Percentiles rank a stretch among this genome's conserved stretches.
Conservation (phyloP, 64 coral and sea anemone genomes). For the Pocillopora verrucosa region DNA sequence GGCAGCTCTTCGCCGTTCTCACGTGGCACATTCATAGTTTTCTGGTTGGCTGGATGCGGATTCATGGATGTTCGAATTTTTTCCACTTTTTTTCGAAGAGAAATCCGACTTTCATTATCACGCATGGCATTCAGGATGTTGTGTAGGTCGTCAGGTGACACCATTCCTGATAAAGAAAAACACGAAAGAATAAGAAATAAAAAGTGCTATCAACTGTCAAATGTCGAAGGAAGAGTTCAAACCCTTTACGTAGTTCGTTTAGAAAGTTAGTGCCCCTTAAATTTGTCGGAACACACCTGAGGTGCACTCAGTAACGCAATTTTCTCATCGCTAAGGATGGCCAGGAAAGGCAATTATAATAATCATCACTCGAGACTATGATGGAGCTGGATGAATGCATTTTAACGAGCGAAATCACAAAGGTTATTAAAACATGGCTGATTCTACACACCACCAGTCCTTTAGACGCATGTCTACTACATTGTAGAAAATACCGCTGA, state of each 20-base stretch:
- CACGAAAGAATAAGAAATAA: neutral
- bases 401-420: no score
- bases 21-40: constrained; percentile 6
- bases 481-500: no score
- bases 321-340: neutral
- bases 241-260: no score
- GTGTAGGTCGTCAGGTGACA: neutral
- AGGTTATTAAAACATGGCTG: no score
- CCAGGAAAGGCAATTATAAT: no score
- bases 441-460: no score
- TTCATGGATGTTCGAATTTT: neutral
- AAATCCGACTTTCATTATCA: neutral
- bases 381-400: no score
- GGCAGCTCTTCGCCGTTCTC: neutral
- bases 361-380: no score
- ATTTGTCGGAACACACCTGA: no score
- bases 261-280: neutral
- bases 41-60: constrained; percentile 16
- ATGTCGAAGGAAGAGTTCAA: no score
- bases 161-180: neutral
- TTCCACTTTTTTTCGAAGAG: neutral
- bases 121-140: neutral
- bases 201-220: neutral
- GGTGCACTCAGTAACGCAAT: no score
- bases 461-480: no score